Conservation (phyloP, 2,888 invertebrate genomes). For the Lathronympha strigana region DNA sequence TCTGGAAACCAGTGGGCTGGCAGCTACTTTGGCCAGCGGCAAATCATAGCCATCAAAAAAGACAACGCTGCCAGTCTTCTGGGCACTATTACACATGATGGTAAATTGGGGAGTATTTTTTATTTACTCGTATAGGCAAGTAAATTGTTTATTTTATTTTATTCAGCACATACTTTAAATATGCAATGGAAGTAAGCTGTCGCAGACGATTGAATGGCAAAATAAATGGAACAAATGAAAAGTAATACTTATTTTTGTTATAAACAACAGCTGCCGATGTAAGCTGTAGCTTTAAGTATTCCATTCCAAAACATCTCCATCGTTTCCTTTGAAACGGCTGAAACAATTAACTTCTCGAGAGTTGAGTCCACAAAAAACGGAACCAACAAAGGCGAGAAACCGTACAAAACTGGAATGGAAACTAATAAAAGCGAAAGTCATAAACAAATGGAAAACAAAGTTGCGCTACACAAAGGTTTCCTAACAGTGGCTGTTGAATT, state of each 20-base stretch:
- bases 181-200: too few species aligned
- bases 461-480: constrained; percentile 1
- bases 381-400: constrained; percentile 1
- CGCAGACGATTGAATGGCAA: background rate
- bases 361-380: background rate
- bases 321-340: background rate
- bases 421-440: constrained; percentile 11
- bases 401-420: constrained; percentile 5
- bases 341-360: constrained; percentile 2
- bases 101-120: too few species aligned
- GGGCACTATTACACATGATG: too few species aligned
- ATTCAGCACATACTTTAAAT: too few species aligned
- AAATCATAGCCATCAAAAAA: too few species aligned
- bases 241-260: background rate
- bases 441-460: constrained; percentile 3
- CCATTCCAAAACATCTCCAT: background rate
- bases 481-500: constrained; percentile 7
- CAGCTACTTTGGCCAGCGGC: too few species aligned
- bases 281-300: background rate
- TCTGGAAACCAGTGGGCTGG: too few species aligned
- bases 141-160: too few species aligned
- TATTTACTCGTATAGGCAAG: too few species aligned
- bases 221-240: constrained; percentile 1
- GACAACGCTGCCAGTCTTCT: too few species aligned
- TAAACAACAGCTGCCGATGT: background rate